Evolutionary conservation across 2,888 invertebrate genomes (phyloP).

Genomic region (Bugulina stolonifera): DNA sequence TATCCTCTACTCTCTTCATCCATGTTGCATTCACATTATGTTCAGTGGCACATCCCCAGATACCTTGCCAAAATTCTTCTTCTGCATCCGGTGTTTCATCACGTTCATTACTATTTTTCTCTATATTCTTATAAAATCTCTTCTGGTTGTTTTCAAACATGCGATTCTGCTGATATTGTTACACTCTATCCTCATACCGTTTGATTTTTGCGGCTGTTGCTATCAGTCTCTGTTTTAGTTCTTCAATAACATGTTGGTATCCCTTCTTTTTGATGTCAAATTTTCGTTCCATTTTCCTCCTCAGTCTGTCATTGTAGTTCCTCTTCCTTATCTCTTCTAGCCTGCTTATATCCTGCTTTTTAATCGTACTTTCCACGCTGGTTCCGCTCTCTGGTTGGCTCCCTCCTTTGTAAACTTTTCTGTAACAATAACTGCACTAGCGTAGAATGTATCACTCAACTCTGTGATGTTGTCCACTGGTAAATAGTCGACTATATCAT

Average conservation of each 20-base stretch:
- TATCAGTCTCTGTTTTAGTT: no score
- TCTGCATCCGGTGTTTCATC: not conserved
- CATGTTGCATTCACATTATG: not conserved
- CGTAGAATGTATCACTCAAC: not conserved
- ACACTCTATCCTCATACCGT: no score
- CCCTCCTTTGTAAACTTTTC: not conserved
- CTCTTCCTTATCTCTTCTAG: not conserved
- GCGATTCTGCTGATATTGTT: not conserved
- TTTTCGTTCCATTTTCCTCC: slow-evolving; percentile 2
- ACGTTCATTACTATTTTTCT: not conserved
- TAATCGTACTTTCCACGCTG: not conserved
- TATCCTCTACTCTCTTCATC: not conserved
- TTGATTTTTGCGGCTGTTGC: no score
- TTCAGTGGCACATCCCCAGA: slow-evolving; percentile 1
- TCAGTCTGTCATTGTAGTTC: slow-evolving; percentile 1
- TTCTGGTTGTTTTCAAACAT: no score
- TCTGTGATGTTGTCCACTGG: not conserved
- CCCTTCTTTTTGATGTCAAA: not conserved
- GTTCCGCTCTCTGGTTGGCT: not conserved
- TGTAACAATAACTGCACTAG: not conserved
- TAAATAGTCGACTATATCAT: no score
- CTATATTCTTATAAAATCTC: not conserved
- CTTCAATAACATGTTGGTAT: not conserved
- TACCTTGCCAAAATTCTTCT: not conserved
- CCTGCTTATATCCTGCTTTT: not conserved